Percentiles rank a stretch among this genome's conserved stretches.
Conservation (phyloP, 2,113 vertebrate species). For the Callipepla californica region DNA sequence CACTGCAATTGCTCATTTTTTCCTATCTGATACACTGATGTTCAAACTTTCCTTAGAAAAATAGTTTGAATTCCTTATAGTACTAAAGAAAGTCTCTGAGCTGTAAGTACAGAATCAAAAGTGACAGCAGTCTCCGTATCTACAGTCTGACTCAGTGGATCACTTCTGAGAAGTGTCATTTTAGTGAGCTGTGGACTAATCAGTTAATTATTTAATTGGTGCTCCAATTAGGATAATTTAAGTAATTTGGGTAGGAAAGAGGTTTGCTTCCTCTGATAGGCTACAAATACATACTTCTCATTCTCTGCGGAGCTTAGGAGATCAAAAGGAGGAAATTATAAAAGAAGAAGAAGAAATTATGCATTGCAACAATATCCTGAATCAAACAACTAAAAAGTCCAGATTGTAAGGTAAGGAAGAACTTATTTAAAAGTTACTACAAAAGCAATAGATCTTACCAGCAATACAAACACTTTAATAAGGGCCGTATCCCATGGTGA, state of each 20-base stretch:
- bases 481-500: fast-evolving
- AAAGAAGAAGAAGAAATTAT: not conserved
- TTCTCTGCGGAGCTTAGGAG: not conserved
- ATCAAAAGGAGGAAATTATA: not conserved
- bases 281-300: slow-evolving; percentile 12
- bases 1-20: not conserved
- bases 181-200: slow-evolving; percentile 7
- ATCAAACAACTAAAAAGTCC: not conserved
- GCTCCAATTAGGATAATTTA: slow-evolving; percentile 23
- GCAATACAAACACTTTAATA: not conserved
- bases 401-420: not conserved
- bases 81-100: not conserved
- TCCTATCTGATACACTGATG: not conserved
- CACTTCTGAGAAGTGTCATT: slow-evolving; percentile 12
- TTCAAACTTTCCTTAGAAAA: not conserved
- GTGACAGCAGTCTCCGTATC: not conserved
- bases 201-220: slow-evolving; percentile 29
- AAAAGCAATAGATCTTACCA: not conserved
- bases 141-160: not conserved
- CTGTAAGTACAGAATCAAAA: not conserved
- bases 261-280: not conserved
- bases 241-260: not conserved
- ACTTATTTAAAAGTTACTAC: not conserved
- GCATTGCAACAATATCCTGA: not conserved
- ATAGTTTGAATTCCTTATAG: not conserved